These are phyloP conservation scores for Spodoptera picta DNA, from an alignment of 2,888 invertebrate genomes.

Conservation along the genomic window DNA sequence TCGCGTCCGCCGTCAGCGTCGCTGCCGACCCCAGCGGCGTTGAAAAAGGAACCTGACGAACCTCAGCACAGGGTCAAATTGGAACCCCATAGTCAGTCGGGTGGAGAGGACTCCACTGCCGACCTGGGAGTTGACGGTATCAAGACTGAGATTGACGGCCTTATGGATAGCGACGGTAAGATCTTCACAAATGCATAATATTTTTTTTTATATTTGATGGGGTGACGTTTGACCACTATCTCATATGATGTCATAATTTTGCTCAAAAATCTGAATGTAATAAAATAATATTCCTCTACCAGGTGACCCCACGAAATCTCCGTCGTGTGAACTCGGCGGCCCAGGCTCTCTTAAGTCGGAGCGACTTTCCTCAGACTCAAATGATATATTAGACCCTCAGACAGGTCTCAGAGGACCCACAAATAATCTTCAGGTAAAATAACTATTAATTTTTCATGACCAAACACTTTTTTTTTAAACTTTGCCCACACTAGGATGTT, in stretches of 20 bases:
- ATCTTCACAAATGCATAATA: background rate
- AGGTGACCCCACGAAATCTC: slow-evolving; percentile 88
- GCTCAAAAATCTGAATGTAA: too few species aligned
- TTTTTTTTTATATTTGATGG: too few species aligned
- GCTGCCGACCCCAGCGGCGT: slow-evolving; percentile 84
- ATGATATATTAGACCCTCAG: slow-evolving; percentile 86
- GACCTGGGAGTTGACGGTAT: slow-evolving; percentile 85
- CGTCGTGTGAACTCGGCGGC: slow-evolving; percentile 84
- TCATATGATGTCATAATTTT: background rate
- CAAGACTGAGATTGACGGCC: slow-evolving; percentile 87
- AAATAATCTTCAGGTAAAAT: slow-evolving; percentile 79
- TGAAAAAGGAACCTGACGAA: slow-evolving; percentile 86
- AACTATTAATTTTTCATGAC: slow-evolving; percentile 22
- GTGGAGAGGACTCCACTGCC: slow-evolving; percentile 76
- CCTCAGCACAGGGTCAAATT: slow-evolving; percentile 82
- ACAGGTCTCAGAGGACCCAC: slow-evolving; percentile 83
- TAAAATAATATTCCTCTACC: slow-evolving; percentile 10
- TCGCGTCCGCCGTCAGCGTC: slow-evolving; percentile 87
- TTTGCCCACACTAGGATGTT: too few species aligned
- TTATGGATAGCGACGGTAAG: slow-evolving; percentile 86
- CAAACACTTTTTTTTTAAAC: background rate
- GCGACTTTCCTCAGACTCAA: slow-evolving; percentile 85
- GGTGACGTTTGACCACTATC: too few species aligned
- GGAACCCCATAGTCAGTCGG: slow-evolving; percentile 82
- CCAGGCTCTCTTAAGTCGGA: slow-evolving; percentile 87